phyloP scores from a whole-genome alignment of 2,113 vertebrate genomes.

The Camelus bactrianus region DNA sequence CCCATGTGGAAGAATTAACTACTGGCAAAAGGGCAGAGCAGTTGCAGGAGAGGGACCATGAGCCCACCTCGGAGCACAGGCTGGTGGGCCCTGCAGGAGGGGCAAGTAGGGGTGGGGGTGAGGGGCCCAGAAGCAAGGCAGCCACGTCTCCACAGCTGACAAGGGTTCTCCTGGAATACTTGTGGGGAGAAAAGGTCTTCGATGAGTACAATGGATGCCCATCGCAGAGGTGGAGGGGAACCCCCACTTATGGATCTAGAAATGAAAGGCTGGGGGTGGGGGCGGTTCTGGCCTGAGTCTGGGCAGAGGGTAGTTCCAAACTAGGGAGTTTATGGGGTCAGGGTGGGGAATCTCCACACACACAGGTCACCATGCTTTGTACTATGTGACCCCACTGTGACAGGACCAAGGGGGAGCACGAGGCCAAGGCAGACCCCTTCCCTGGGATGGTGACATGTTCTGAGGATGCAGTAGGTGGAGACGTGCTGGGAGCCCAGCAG shows the following conservation, averaged over 20 bases:
- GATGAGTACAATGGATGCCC: too few species aligned
- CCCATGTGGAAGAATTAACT: neutral
- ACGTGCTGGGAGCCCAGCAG: too few species aligned
- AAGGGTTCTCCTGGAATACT: neutral
- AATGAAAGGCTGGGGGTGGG: neutral
- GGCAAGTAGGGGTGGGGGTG: fast-evolving
- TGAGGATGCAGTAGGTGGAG: neutral
- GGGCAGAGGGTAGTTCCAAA: neutral
- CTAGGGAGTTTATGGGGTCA: neutral
- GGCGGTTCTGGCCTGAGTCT: neutral
- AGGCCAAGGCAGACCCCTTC: neutral
- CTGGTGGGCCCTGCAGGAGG: neutral
- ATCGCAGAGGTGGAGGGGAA: too few species aligned
- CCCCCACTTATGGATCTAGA: neutral
- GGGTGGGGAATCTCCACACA: fast-evolving
- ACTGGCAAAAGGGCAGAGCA: neutral
- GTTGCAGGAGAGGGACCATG: neutral
- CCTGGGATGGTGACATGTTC: neutral
- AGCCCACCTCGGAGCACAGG: fast-evolving
- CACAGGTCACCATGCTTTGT: slow-evolving; percentile 38
- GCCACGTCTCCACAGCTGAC: fast-evolving
- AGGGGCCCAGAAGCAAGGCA: neutral
- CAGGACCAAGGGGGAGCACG: neutral
- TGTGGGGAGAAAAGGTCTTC: neutral
- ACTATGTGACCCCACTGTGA: neutral